phyloP scores from a whole-genome alignment of 2,888 invertebrate species.

The Lepeophtheirus nordmannii region DNA sequence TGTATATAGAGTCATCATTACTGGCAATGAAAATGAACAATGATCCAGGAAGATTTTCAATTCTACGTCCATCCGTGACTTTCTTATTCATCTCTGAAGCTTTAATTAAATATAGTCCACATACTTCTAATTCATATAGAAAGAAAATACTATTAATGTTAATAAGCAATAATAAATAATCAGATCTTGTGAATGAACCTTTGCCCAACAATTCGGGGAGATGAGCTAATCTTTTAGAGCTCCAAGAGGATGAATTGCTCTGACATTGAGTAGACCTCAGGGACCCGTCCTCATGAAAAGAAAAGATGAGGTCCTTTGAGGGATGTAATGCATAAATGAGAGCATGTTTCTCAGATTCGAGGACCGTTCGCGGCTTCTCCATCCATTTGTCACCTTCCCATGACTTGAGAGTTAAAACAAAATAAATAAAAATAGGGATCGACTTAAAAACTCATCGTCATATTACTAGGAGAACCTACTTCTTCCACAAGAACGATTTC shows the following conservation, averaged over 20 bases:
- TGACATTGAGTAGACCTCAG: background rate
- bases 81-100: background rate
- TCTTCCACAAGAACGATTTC: background rate
- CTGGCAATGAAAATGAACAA: no score
- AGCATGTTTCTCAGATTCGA: background rate
- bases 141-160: no score
- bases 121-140: background rate
- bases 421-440: background rate
- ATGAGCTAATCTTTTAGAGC: no score
- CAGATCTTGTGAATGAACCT: no score
- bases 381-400: conserved; percentile 1
- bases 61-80: no score
- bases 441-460: background rate
- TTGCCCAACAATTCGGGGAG: no score
- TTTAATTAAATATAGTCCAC: background rate
- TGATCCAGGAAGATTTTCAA: no score
- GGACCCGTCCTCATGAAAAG: background rate
- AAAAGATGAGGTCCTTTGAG: background rate
- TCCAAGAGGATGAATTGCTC: background rate
- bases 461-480: background rate
- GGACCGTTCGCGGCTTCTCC: background rate
- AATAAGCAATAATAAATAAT: no score
- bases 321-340: background rate
- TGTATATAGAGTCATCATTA: no score
- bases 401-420: background rate